Conservation (phyloP, 2,797 vertebrate species). For the Neosalanx taihuensis region DNA sequence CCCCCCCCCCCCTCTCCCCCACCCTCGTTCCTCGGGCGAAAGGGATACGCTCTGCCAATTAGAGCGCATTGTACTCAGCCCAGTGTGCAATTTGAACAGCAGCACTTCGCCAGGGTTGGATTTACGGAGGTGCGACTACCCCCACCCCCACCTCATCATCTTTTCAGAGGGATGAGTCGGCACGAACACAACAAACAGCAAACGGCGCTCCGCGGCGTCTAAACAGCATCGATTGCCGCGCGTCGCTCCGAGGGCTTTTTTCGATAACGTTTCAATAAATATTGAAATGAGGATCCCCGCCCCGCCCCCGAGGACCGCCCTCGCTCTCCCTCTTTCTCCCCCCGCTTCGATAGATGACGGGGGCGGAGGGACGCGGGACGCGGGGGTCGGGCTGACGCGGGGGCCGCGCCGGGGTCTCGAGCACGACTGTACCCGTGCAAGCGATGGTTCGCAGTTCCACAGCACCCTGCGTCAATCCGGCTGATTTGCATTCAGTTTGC, state of each 20-base stretch:
- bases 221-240: slow-evolving; percentile 64
- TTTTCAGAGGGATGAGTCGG: slow-evolving; percentile 40
- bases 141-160: slow-evolving; percentile 14
- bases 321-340: no score
- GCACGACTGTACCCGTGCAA: slow-evolving; percentile 9
- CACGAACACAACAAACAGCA: slow-evolving; percentile 58
- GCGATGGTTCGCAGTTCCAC: slow-evolving; percentile 11
- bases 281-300: slow-evolving; percentile 66
- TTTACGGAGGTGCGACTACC: slow-evolving; percentile 55
- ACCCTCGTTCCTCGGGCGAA: slow-evolving; percentile 24
- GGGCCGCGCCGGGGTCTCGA: slow-evolving; percentile 18
- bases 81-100: slow-evolving; percentile 42
- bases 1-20: slow-evolving; percentile 22
- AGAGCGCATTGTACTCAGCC: slow-evolving; percentile 49
- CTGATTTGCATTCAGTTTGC: not conserved
- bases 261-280: slow-evolving; percentile 75
- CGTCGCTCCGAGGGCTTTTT: slow-evolving; percentile 67
- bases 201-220: slow-evolving; percentile 46
- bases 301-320: slow-evolving; percentile 39
- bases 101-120: slow-evolving; percentile 38
- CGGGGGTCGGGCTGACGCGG: slow-evolving; percentile 37
- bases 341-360: slow-evolving; percentile 38
- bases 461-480: not conserved
- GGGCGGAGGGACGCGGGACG: slow-evolving; percentile 37
- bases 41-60: slow-evolving; percentile 52